These are phyloP conservation scores for Mohoua ochrocephala DNA, from an alignment of 2,113 vertebrate genomes.

Conservation along the genomic window DNA sequence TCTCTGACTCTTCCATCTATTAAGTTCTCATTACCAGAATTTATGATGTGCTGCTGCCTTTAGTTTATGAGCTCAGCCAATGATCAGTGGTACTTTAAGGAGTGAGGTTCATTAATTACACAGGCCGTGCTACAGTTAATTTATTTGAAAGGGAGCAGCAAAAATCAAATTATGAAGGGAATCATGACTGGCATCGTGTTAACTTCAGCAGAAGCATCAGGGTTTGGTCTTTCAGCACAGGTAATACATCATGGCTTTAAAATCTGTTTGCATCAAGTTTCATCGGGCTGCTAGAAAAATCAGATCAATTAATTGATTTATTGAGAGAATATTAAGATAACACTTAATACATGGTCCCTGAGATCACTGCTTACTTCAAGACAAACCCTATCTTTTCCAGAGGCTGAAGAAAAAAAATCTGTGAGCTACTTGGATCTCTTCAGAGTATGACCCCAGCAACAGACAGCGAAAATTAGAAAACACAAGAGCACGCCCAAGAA, in stretches of 20 bases:
- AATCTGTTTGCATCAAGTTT: background rate
- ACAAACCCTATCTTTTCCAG: background rate
- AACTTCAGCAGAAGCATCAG: background rate
- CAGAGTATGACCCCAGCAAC: accelerated
- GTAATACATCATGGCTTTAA: background rate
- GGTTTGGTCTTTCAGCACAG: background rate
- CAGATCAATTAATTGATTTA: background rate
- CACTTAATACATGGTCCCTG: accelerated
- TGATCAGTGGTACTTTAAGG: background rate
- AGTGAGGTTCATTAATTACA: background rate
- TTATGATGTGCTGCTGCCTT: background rate
- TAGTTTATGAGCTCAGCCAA: background rate
- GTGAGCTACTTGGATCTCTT: background rate
- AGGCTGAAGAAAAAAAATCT: background rate
- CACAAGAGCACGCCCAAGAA: background rate
- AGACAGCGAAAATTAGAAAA: background rate
- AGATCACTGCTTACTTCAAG: background rate
- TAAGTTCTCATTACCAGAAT: slow-evolving; percentile 3
- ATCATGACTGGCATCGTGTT: background rate
- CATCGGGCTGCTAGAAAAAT: background rate
- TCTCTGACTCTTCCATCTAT: background rate
- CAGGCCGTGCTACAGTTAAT: background rate
- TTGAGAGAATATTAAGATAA: background rate
- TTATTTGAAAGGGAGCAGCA: background rate
- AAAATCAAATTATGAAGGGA: background rate